Evolutionary conservation across 1,140 invertebrate species (phyloP), one percentile per base, ranked within the genome.

Genomic region (Drosophila auraria): DNA sequence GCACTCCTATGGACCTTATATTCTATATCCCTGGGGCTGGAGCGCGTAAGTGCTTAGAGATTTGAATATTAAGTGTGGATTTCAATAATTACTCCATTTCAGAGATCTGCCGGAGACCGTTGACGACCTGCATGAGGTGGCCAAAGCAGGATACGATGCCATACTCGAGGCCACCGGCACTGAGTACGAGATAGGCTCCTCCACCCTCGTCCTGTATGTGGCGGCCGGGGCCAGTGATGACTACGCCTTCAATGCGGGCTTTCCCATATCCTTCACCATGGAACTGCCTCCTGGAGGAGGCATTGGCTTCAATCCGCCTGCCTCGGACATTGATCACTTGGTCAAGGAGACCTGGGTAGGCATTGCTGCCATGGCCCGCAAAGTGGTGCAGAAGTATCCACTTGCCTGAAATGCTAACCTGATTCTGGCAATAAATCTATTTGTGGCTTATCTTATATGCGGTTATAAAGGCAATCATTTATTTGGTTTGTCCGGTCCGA

Each of bases 1-100:
- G 15, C 96, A 97, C 69, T 95, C 95, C 51, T 95, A 94, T 79
- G 95, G 95, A 25, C 94, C 95, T 68, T 95, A 95, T 76, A 92
- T 96, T 44, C 83, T 97, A 7, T 96, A 96, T 78, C 96, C 96
- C 14, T 97, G 96, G 95, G 96, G 96, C 23, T 96, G 95, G 78
- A 95, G 95, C 17, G 57, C 33, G 91, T 92, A 36, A 66, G 77
- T 82, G 12, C 0, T 14, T 8, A 0, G 0, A 2, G 12, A 9
- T 27, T n/a, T 0, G 9, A 25, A 20, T 15, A 8, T 0, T 0
- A 15, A 15, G n/a, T 12, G 0, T 17, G 1, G 3, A 25, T 25
- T 38, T 12, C 2, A 2, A 7, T 51, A 23, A 20, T 15, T 59
- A 25, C 2, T 9, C 5, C 15, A 50, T 64, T 44, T 1, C 11